phyloP scores from a whole-genome alignment of 1,140 invertebrate species.

The Zaprionus capensis region DNA sequence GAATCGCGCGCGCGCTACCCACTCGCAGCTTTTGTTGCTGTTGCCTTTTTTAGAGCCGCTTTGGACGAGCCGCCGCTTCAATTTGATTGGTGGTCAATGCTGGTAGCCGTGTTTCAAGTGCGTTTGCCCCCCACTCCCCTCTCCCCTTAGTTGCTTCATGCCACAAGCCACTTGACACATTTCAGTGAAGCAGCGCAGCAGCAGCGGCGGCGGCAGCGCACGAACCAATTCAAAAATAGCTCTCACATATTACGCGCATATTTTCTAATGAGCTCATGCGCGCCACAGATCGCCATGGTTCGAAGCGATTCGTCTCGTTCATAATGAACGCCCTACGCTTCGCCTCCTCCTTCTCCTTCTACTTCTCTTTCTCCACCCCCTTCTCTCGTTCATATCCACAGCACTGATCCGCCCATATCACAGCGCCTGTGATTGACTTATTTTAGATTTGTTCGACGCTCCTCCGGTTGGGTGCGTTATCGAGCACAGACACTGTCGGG shows the following conservation, averaged over 20 bases:
- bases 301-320: slow-evolving; percentile 53
- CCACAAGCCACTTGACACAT: slow-evolving; percentile 74
- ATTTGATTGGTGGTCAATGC: slow-evolving; percentile 77
- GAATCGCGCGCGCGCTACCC: slow-evolving; percentile 65
- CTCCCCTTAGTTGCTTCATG: not conserved
- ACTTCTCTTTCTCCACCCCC: not conserved
- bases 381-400: not conserved
- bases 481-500: slow-evolving; percentile 23
- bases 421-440: slow-evolving; percentile 26
- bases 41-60: slow-evolving; percentile 74
- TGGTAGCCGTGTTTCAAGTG: slow-evolving; percentile 68
- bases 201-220: slow-evolving; percentile 25
- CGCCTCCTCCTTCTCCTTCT: not conserved
- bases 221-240: slow-evolving; percentile 65
- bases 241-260: slow-evolving; percentile 79
- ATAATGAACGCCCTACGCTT: slow-evolving; percentile 39
- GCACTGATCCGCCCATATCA: not conserved
- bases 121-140: slow-evolving; percentile 31
- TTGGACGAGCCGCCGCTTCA: slow-evolving; percentile 48
- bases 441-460: slow-evolving; percentile 35
- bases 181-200: slow-evolving; percentile 53
- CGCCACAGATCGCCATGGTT: slow-evolving; percentile 69
- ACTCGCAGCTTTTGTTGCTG: slow-evolving; percentile 43
- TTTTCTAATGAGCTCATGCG: slow-evolving; percentile 81
- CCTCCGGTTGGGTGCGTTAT: slow-evolving; percentile 23